These are phyloP conservation scores for Plestiodon gilberti DNA, from an alignment of 2,113 vertebrate species.

Conservation along the genomic window DNA sequence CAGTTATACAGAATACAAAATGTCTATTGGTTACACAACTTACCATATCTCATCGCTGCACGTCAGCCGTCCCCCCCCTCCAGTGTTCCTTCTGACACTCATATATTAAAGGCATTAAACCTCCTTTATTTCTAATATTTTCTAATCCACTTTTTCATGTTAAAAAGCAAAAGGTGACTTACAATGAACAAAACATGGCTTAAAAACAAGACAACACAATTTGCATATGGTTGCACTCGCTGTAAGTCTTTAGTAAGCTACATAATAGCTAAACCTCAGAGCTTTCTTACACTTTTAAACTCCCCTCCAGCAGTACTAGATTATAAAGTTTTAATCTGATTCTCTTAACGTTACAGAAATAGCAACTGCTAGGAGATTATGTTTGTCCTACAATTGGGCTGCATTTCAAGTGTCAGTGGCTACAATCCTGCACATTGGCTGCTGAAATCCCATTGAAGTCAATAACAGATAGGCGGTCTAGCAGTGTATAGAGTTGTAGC, in stretches of 20 bases:
- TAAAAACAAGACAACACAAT: neutral
- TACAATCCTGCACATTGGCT: neutral
- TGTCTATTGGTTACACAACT: neutral
- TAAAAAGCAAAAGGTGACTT: too few species aligned
- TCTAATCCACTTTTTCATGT: too few species aligned
- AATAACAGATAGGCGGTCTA: too few species aligned
- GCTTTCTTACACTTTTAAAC: neutral
- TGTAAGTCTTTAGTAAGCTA: neutral
- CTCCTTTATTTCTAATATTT: too few species aligned
- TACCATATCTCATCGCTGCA: neutral
- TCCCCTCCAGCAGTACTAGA: neutral
- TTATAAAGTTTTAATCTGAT: conserved; percentile 39
- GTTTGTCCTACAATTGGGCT: conserved; percentile 3
- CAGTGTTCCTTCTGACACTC: neutral
- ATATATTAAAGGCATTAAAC: neutral
- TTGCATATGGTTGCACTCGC: neutral
- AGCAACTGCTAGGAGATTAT: conserved; percentile 46
- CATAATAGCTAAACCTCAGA: neutral
- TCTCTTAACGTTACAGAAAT: neutral
- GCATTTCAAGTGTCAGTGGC: conserved; percentile 14
- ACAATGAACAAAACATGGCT: too few species aligned
- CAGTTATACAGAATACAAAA: neutral
- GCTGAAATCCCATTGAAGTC: neutral
- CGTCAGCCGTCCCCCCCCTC: too few species aligned
- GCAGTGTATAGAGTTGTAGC: neutral